These are phyloP conservation scores for Peromyscus melanophrys DNA, from an alignment of 2,797 vertebrate genomes.

Conservation along the genomic window DNA sequence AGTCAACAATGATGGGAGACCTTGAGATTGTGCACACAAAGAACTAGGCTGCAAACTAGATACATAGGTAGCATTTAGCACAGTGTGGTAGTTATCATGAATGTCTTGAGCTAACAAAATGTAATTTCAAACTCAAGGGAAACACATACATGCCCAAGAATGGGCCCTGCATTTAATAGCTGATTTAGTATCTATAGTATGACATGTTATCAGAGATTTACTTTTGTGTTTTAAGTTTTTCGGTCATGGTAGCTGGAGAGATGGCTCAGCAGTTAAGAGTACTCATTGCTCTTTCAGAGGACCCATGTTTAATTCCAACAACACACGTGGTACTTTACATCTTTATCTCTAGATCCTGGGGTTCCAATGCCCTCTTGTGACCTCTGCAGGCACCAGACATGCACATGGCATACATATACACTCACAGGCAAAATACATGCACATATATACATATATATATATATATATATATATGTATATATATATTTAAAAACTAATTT, in stretches of 20 bases:
- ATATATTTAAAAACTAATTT: neutral
- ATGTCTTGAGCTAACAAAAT: neutral
- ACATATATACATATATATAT: too few species aligned
- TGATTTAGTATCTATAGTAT: neutral
- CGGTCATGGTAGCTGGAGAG: neutral
- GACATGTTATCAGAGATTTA: neutral
- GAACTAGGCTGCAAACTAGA: neutral
- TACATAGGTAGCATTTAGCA: neutral
- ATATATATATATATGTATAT: too few species aligned
- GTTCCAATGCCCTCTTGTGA: neutral
- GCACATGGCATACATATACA: neutral
- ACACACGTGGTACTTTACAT: neutral
- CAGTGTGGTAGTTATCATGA: neutral
- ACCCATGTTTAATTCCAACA: neutral
- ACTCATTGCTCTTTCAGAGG: neutral
- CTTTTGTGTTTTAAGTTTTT: conserved; percentile 5
- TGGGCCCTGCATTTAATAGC: neutral
- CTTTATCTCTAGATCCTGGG: neutral
- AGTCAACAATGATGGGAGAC: neutral
- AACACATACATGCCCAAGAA: neutral
- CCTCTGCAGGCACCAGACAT: neutral
- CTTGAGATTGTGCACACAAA: neutral
- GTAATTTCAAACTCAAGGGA: neutral
- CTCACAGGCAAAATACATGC: neutral
- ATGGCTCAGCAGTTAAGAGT: neutral